phyloP scores from a whole-genome alignment of 1,140 invertebrate species.

The Meloidogyne floridensis region DNA sequence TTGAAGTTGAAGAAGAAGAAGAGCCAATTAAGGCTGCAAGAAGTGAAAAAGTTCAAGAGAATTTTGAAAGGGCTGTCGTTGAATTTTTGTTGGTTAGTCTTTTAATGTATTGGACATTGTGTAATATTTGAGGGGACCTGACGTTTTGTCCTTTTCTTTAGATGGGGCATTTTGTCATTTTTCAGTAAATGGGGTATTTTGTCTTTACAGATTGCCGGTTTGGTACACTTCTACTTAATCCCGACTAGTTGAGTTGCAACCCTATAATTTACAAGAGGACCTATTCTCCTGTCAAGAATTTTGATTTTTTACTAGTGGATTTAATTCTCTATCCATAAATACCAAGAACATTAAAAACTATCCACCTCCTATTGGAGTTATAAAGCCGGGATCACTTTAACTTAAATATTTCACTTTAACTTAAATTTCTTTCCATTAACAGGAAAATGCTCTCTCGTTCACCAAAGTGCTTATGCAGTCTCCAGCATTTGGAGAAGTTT shows the following conservation, averaged over 20 bases:
- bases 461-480: slow-evolving; percentile 11
- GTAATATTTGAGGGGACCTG: not conserved
- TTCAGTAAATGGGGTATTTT: not conserved
- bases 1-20: not conserved
- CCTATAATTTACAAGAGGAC: too few species aligned
- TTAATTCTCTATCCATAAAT: too few species aligned
- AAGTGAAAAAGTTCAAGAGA: not conserved
- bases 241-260: too few species aligned
- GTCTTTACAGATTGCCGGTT: too few species aligned
- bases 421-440: not conserved
- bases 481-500: slow-evolving; percentile 4
- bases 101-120: not conserved
- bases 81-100: slow-evolving; percentile 8
- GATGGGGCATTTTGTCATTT: slow-evolving; percentile 4
- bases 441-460: slow-evolving; percentile 28
- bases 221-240: not conserved
- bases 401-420: too few species aligned
- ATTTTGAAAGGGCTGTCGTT: not conserved
- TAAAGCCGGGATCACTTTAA: too few species aligned
- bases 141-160: not conserved
- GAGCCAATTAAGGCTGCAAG: not conserved
- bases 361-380: too few species aligned
- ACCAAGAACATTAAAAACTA: too few species aligned
- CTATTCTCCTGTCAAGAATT: too few species aligned
- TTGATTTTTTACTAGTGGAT: too few species aligned